phyloP scores from a whole-genome alignment of 2,113 vertebrate genomes.

The Rhegmatorhina hoffmannsi region DNA sequence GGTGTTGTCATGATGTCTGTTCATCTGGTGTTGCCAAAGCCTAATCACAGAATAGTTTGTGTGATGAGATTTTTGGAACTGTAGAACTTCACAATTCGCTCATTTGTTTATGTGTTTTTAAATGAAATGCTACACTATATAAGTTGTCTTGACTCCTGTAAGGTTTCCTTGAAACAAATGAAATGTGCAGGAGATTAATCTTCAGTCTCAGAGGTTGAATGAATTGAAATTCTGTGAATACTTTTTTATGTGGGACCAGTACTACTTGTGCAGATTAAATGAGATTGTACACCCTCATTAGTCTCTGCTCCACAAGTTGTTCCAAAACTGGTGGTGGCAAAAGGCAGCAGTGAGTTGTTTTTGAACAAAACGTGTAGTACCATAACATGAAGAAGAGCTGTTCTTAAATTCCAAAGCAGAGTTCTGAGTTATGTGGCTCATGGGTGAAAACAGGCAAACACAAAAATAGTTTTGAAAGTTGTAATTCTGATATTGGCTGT shows the following conservation, averaged over 20 bases:
- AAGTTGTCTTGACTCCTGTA: not conserved
- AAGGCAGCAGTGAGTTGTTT: not conserved
- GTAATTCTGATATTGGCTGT: not conserved
- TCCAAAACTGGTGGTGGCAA: not conserved
- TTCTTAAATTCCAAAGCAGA: not conserved
- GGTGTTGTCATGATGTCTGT: accelerated
- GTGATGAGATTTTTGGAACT: not conserved
- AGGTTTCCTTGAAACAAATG: not conserved
- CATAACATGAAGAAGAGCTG: not conserved
- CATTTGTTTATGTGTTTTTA: not conserved
- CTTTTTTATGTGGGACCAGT: not conserved
- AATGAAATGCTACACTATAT: not conserved
- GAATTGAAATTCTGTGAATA: not conserved
- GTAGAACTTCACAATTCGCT: not conserved
- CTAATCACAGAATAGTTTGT: not conserved
- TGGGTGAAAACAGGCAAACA: not conserved
- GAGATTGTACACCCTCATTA: not conserved
- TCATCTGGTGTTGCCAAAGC: not conserved
- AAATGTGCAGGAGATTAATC: not conserved
- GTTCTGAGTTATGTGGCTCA: not conserved
- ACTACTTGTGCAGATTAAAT: not conserved
- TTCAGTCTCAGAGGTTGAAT: not conserved
- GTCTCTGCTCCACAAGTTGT: not conserved
- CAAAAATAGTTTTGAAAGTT: not conserved
- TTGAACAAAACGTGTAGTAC: not conserved